Evolutionary conservation across 2,797 vertebrate genomes (phyloP).

Genomic region (Sylvia borin): DNA sequence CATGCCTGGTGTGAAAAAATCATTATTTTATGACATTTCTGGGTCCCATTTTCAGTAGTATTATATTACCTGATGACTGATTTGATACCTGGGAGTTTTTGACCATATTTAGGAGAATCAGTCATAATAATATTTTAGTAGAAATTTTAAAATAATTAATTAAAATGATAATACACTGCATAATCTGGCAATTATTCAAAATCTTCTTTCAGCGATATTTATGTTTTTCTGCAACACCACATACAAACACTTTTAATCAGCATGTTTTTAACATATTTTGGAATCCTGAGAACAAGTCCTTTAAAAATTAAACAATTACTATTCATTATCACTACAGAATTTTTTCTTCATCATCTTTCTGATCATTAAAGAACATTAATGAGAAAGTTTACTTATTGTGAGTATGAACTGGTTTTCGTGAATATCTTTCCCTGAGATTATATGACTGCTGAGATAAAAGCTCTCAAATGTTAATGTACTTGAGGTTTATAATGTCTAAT

Average conservation of each 20-base stretch:
- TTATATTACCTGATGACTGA: neutral
- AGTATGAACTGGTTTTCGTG: neutral
- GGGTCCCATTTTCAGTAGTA: neutral
- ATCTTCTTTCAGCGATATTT: neutral
- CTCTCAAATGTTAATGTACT: slow-evolving; percentile 30
- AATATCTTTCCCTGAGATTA: neutral
- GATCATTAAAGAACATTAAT: neutral
- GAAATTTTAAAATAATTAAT: neutral
- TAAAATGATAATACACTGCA: neutral
- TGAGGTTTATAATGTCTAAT: slow-evolving; percentile 17
- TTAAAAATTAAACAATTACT: neutral
- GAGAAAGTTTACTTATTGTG: neutral
- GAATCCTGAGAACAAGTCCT: neutral
- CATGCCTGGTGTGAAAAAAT: neutral
- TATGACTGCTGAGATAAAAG: neutral
- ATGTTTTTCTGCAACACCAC: neutral
- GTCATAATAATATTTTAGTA: neutral
- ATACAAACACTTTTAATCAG: neutral
- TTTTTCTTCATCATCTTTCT: neutral
- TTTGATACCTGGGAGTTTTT: neutral
- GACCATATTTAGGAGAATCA: neutral
- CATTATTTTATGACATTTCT: neutral
- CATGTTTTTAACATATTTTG: neutral
- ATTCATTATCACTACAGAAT: neutral
- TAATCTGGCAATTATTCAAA: neutral